These are phyloP conservation scores for Ditula angustiorana DNA, from an alignment of 2,888 invertebrate genomes.

Conservation along the genomic window DNA sequence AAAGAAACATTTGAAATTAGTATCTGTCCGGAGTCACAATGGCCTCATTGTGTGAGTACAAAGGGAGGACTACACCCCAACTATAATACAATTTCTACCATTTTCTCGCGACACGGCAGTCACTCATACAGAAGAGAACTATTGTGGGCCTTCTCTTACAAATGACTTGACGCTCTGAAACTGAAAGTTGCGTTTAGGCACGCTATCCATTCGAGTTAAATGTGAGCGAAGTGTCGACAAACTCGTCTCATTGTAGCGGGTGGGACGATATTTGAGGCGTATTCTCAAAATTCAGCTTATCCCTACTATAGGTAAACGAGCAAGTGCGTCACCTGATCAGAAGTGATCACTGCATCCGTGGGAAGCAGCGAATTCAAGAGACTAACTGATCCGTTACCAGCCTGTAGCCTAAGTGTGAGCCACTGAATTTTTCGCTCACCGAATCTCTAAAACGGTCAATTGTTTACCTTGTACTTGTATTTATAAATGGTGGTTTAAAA, in stretches of 20 bases:
- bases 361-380: too few relatives aligned
- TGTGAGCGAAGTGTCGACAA: conserved; percentile 14
- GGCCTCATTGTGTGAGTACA: conserved; percentile 63
- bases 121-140: conserved; percentile 55
- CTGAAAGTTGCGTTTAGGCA: conserved; percentile 39
- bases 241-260: not conserved
- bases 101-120: conserved; percentile 57
- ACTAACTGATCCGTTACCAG: too few relatives aligned
- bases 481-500: too few relatives aligned
- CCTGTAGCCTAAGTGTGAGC: too few relatives aligned
- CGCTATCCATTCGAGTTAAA: conserved; percentile 26
- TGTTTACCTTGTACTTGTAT: too few relatives aligned
- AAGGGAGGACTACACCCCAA: conserved; percentile 60
- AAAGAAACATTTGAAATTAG: conserved; percentile 69
- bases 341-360: too few relatives aligned
- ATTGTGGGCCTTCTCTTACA: conserved; percentile 63
- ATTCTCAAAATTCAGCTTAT: too few relatives aligned
- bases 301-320: not conserved
- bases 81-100: conserved; percentile 64
- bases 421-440: too few relatives aligned
- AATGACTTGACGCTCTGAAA: conserved; percentile 55
- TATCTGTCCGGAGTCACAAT: conserved; percentile 71
- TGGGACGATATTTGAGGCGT: not conserved
- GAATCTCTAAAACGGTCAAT: too few relatives aligned
- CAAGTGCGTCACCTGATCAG: too few relatives aligned